Evolutionary conservation across 2,113 vertebrate genomes (phyloP), one percentile per base, ranked within the genome.

Genomic region (Macquaria ambigua): DNA sequence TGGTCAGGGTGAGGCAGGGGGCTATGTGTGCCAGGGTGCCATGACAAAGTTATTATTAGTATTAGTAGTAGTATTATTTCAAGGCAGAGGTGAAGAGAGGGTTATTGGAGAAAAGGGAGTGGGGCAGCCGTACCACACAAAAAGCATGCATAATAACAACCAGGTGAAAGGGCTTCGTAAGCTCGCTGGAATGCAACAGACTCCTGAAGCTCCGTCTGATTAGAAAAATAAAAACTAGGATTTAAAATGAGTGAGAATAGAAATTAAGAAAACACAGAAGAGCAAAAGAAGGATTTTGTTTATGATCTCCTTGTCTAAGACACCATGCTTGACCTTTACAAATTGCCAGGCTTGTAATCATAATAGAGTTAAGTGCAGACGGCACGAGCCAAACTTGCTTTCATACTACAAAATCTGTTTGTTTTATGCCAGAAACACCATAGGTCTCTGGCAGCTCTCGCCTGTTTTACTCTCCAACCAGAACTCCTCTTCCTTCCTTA

Each of bases 121-220:
- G 28, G 63, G 74, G 81, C 34, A 48, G 82, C 66, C 7, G 46
- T 58, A 84, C 85, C 85, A 84, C 76, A 82, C 88, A 85, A 90
- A 88, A 89, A 90, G 85, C 76, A 87, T 80, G 41, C 39, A 74
- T 94, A 95, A 94, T 93, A 93, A 90, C 91, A 95, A 92, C 86
- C 94, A 94, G 91, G 93, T 94, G 93, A 93, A 74, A 85, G 21
- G 21, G 72, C 73, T 84, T 79, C 41, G 75, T 89, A 87, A 85
- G 75, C 73, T 85, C 50, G 0, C 74, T 77, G 87, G 90, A 94
- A 93, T 92, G 90, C 77, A 74, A 78, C 72, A 52, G 74, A 82
- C n/a, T 87, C 66, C 69, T 72, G 71, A 91, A 78, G 75, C 72
- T 56, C 74, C 2, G 23, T 77, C 46, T 56, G 73, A 85, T 84